Percentiles rank a stretch among this genome's conserved stretches.
phyloP scores from a whole-genome alignment of 1,140 invertebrate genomes.

The Amphibalanus amphitrite region DNA sequence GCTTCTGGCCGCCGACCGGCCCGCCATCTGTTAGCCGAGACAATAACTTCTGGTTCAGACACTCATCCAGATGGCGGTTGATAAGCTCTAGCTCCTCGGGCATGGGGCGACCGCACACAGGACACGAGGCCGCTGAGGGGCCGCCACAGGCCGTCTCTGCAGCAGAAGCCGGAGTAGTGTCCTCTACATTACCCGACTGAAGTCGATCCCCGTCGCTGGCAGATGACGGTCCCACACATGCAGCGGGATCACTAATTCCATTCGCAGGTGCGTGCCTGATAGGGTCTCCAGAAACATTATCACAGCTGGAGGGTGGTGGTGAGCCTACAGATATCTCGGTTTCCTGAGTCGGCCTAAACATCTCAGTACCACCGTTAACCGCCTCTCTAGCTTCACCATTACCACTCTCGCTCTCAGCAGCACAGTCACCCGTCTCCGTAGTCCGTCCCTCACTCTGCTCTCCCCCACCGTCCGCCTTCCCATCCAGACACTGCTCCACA shows the following conservation, averaged over 20 bases:
- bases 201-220: not conserved
- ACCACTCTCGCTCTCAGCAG: no score
- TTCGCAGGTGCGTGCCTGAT: no score
- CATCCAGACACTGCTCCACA: not conserved
- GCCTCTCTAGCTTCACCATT: no score
- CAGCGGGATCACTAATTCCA: no score
- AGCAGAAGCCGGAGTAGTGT: not conserved
- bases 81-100: not conserved
- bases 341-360: no score
- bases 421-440: not conserved
- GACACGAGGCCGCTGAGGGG: not conserved
- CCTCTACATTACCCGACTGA: not conserved
- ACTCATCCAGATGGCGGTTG: not conserved
- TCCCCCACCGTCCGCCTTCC: not conserved
- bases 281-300: no score
- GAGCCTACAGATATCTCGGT: no score
- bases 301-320: no score
- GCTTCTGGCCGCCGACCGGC: not conserved
- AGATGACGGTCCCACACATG: no score
- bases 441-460: not conserved
- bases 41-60: not conserved
- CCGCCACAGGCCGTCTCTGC: no score
- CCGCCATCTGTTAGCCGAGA: not conserved
- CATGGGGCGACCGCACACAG: constrained; percentile 21
- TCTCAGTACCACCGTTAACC: no score